Percentiles rank a stretch among this genome's conserved stretches.
These are phyloP conservation scores for Cyprinodon variegatus DNA, from an alignment of 2,113 vertebrate species.

Conservation along the genomic window DNA sequence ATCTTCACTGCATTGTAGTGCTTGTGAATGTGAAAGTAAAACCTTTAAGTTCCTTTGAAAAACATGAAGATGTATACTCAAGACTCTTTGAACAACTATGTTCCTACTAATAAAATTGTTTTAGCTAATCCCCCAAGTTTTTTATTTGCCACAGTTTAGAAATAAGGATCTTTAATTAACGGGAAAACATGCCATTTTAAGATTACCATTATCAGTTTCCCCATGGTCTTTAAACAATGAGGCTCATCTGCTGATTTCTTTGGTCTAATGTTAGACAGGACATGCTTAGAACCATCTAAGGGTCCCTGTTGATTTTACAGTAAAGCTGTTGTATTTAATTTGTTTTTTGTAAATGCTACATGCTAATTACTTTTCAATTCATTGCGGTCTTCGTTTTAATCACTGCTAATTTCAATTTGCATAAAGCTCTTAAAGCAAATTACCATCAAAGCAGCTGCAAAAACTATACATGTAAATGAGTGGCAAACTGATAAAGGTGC, in stretches of 20 bases:
- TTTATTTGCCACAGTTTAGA: background rate
- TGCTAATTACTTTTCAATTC: constrained; percentile 76
- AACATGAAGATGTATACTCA: background rate
- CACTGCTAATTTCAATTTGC: constrained; percentile 88
- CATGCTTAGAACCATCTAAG: constrained; percentile 25
- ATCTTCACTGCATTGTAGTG: too few relatives aligned
- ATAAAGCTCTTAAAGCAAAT: constrained; percentile 83
- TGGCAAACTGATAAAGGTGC: constrained; percentile 66
- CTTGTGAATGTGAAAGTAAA: too few relatives aligned
- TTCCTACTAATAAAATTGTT: background rate
- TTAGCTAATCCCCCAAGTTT: background rate
- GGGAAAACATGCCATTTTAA: constrained; percentile 33
- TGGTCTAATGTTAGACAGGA: constrained; percentile 62
- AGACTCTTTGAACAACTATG: background rate
- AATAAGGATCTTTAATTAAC: constrained; percentile 44
- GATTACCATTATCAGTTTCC: constrained; percentile 58
- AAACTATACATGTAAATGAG: constrained; percentile 83
- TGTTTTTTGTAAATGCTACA: constrained; percentile 77
- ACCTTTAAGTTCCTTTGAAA: background rate
- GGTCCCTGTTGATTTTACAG: constrained; percentile 52
- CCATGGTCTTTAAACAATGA: constrained; percentile 17
- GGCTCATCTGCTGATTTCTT: constrained; percentile 17
- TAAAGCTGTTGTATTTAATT: constrained; percentile 78
- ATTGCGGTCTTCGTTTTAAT: constrained; percentile 82
- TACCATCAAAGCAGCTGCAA: constrained; percentile 79